These are phyloP conservation scores for Hippopotamyrus pictus DNA, from an alignment of 2,797 vertebrate genomes.

Conservation along the genomic window DNA sequence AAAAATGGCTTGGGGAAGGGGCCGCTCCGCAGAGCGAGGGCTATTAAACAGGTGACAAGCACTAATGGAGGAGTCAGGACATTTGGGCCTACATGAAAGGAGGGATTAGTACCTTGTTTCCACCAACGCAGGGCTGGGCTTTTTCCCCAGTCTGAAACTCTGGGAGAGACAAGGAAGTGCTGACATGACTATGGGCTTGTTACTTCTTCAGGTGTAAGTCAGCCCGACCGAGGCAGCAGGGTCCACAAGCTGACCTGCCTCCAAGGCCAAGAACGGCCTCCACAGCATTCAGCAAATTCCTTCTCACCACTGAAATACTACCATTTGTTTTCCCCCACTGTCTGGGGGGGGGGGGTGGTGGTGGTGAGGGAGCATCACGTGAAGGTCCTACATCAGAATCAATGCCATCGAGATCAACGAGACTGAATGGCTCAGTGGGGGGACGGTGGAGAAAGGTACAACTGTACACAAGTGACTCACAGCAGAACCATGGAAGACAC, in stretches of 20 bases:
- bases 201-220: conserved; percentile 5
- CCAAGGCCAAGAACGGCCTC: background rate
- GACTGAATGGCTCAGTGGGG: background rate
- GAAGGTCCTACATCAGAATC: background rate
- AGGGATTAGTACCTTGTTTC: background rate
- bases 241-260: background rate
- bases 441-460: background rate
- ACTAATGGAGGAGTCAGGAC: background rate
- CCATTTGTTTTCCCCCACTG: background rate
- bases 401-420: background rate
- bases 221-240: background rate
- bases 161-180: background rate
- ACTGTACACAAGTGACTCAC: background rate
- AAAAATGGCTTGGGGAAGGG: background rate
- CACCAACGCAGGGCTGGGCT: background rate
- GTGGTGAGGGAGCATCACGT: background rate
- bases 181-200: conserved; percentile 9
- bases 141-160: background rate
- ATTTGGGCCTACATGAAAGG: background rate
- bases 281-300: background rate
- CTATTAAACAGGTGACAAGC: conserved; percentile 12
- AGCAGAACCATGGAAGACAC: background rate
- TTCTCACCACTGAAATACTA: background rate
- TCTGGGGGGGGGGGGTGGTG: background rate
- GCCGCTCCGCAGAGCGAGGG: background rate